These are phyloP conservation scores for Callyntrura sp. DNA, from an alignment of 2,888 invertebrate species.

Conservation along the genomic window DNA sequence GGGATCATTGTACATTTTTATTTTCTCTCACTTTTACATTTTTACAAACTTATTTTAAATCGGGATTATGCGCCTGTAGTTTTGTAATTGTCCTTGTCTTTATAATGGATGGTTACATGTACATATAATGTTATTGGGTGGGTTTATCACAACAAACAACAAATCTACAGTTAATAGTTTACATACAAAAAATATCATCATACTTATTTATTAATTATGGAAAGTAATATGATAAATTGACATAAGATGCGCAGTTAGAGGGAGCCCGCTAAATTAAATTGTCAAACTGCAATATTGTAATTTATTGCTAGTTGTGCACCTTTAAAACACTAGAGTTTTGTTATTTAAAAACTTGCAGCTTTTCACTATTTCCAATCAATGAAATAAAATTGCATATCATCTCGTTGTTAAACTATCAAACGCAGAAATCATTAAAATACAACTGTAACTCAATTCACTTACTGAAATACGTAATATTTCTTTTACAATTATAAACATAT, in stretches of 20 bases:
- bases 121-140: constrained; percentile 54
- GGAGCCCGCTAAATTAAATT: constrained; percentile 27
- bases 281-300: constrained; percentile 10
- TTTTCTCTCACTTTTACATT: constrained; percentile 27
- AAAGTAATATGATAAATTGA: constrained; percentile 5
- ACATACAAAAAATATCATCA: constrained; percentile 45
- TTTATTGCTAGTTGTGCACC: constrained; percentile 11
- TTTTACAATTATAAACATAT: background rate
- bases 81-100: constrained; percentile 13
- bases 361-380: constrained; percentile 1
- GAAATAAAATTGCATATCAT: background rate
- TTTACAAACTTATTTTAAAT: constrained; percentile 32
- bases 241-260: background rate
- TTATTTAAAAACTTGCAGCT: constrained; percentile 40
- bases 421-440: background rate
- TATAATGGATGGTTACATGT: constrained; percentile 14
- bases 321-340: constrained; percentile 54
- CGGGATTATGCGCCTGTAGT: background rate
- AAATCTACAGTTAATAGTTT: constrained; percentile 56
- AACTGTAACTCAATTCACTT: background rate
- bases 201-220: background rate
- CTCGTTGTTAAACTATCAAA: background rate
- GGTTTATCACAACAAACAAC: constrained; percentile 78
- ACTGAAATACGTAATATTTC: background rate
- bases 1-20: constrained; percentile 8